Evolutionary conservation across 2,888 invertebrate genomes (phyloP), one percentile per base, ranked within the genome.

Genomic region (Apoda limacodes): DNA sequence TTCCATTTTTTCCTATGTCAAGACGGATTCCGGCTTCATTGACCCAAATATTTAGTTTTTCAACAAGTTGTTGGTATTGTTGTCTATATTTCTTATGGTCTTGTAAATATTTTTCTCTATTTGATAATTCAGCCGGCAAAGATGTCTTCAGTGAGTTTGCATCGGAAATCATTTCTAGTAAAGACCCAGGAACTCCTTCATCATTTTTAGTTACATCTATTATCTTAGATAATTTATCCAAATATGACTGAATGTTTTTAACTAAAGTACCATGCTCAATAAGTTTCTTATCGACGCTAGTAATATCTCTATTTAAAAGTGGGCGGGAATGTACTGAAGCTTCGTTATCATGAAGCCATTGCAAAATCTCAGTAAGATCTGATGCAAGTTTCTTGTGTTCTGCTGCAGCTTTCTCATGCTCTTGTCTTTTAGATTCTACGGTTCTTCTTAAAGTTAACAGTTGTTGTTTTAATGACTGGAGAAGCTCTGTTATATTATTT

Each of bases 391-490:
- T 92, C 50, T 88, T 88, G 59, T 95, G 93, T 54, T 95, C 95
- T 12, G 93, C 93, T 4, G 92, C 89, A 1, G 93, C 91, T 28
- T 88, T 84, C 60, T 95, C 93, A 54, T 94, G 93, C 52, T 95
- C 91, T 57, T 93, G 90, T 19, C 92, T 84, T 56, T 93, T 92
- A 19, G 88, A 88, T 55, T 95, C 95, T 1, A 95, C 93, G 2
- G 89, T 81, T 52, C 92, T 85, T 55, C 93, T 84, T 3, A 96
- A 69, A 33, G 87, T 86, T 30, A 90, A 85, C 9, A 95, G 69
- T 43, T 94, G 92, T 55, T 93, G 92, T 62, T 93, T 95, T 11
- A 96, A 61, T 0, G 90, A 89, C 51, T 95, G 94, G 12, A 96
- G 60, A 47, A 95, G 89, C 56, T 94, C 93, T 2, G 93, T 93